Percentiles rank a stretch among this genome's conserved stretches.
phyloP scores from a whole-genome alignment of 2,888 invertebrate genomes.

The Spisula solida region DNA sequence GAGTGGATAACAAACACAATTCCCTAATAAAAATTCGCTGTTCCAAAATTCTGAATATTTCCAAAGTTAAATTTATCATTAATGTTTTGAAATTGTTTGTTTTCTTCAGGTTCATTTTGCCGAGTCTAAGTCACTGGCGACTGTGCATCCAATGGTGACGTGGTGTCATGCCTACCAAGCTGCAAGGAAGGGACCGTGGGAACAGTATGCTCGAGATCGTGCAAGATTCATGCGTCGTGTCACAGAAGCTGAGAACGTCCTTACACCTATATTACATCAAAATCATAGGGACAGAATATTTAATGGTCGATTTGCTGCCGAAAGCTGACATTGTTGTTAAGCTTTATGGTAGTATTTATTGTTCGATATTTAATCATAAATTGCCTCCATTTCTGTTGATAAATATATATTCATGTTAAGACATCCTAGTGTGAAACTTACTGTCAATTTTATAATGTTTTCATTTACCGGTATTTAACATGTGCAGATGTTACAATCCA shows the following conservation, averaged over 20 bases:
- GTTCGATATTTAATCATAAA: background rate
- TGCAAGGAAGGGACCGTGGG: constrained; percentile 82
- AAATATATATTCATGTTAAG: no score
- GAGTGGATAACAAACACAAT: no score
- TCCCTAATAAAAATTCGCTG: no score
- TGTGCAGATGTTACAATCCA: no score
- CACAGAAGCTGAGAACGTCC: constrained; percentile 66
- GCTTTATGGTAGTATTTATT: background rate
- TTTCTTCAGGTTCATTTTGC: constrained; percentile 78
- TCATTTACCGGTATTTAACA: no score
- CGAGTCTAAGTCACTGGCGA: constrained; percentile 66
- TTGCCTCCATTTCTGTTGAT: background rate
- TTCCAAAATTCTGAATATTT: no score
- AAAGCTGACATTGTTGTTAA: background rate
- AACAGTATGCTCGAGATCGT: constrained; percentile 79
- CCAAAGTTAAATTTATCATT: background rate
- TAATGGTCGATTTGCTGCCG: constrained; percentile 46
- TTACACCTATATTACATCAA: constrained; percentile 69
- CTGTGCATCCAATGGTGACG: constrained; percentile 70
- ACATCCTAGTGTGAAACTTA: no score
- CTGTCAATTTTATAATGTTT: no score
- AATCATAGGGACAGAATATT: constrained; percentile 68
- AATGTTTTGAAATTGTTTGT: no score
- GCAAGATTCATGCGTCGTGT: constrained; percentile 78
- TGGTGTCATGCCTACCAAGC: constrained; percentile 78